A percentile compares a stretch with the other conserved stretches of the same genome.
Evolutionary conservation across 2,797 vertebrate genomes (phyloP).

Genomic region (Rhinichthys osculus): DNA sequence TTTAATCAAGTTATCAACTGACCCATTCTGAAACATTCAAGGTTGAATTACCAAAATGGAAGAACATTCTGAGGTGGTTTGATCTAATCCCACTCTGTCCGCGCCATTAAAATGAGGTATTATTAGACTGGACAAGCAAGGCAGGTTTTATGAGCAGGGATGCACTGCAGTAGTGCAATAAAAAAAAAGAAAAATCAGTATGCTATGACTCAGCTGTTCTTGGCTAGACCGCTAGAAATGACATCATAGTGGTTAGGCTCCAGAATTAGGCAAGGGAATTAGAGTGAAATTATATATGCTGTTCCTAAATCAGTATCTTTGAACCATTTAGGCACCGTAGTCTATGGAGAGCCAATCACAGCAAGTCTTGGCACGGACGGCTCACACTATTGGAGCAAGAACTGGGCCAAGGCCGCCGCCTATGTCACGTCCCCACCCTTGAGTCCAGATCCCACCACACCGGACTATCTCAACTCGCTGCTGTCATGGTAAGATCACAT

Average conservation of each 20-base stretch:
- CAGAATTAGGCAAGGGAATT: conserved; percentile 35
- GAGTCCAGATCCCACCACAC: conserved; percentile 95
- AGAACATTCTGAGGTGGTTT: conserved; percentile 12
- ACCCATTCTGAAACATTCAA: conserved; percentile 14
- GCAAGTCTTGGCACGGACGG: conserved; percentile 96
- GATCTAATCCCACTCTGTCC: conserved; percentile 5
- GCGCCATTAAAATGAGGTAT: background rate
- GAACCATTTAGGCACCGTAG: conserved; percentile 87
- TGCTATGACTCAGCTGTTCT: conserved; percentile 46
- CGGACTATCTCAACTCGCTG: conserved; percentile 97
- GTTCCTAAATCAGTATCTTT: conserved; percentile 28
- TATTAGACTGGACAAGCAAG: background rate
- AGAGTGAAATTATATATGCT: conserved; percentile 26
- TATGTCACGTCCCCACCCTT: conserved; percentile 96
- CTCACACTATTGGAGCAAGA: conserved; percentile 99
- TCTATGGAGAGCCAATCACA: conserved; percentile 95
- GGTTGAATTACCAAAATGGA: conserved; percentile 1
- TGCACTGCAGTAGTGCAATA: conserved; percentile 20
- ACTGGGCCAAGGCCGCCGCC: conserved; percentile 98
- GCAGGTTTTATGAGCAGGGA: conserved; percentile 17
- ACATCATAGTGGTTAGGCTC: conserved; percentile 35
- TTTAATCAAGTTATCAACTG: background rate
- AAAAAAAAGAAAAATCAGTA: conserved; percentile 9
- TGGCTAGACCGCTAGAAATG: conserved; percentile 19
- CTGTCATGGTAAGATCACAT: conserved; percentile 86